A percentile compares a stretch with the other conserved stretches of the same genome.
These are phyloP conservation scores for Cremastinae sp. DNA, from an alignment of 2,888 invertebrate genomes.

Conservation along the genomic window DNA sequence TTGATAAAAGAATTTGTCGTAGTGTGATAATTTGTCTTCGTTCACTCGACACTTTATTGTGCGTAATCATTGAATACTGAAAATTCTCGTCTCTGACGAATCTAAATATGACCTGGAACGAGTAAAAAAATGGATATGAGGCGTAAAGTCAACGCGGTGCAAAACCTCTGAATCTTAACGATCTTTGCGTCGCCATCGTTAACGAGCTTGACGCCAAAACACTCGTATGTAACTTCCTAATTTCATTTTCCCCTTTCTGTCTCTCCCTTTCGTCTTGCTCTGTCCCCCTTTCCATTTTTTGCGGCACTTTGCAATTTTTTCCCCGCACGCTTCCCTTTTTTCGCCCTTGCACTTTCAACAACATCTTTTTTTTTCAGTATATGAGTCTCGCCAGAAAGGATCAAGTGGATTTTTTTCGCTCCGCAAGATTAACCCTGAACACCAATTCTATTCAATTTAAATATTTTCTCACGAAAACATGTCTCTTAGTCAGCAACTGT, in stretches of 20 bases:
- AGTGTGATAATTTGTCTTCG: too few relatives aligned
- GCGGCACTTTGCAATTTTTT: constrained; percentile 4
- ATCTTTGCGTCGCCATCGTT: constrained; percentile 51
- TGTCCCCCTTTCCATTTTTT: not conserved
- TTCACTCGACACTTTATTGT: not conserved
- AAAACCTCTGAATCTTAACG: constrained; percentile 51
- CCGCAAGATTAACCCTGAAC: not conserved
- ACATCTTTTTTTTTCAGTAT: constrained; percentile 4
- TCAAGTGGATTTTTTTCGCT: not conserved
- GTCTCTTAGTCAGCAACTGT: too few relatives aligned
- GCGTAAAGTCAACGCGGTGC: constrained; percentile 7
- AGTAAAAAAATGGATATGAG: not conserved
- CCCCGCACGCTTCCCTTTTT: constrained; percentile 2
- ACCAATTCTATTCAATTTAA: constrained; percentile 1
- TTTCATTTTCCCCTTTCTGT: constrained; percentile 14
- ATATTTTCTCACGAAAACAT: too few relatives aligned
- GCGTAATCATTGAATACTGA: not conserved
- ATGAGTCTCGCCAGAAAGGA: constrained; percentile 2
- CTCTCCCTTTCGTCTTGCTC: not conserved
- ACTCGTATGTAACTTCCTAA: constrained; percentile 40
- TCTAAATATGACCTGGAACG: constrained; percentile 25
- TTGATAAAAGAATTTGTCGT: too few relatives aligned
- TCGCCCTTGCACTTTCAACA: not conserved
- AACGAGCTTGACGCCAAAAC: constrained; percentile 59
- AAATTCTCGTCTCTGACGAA: constrained; percentile 32